phyloP scores from a whole-genome alignment of 2,113 vertebrate species.

The Urocitellus parryii region DNA sequence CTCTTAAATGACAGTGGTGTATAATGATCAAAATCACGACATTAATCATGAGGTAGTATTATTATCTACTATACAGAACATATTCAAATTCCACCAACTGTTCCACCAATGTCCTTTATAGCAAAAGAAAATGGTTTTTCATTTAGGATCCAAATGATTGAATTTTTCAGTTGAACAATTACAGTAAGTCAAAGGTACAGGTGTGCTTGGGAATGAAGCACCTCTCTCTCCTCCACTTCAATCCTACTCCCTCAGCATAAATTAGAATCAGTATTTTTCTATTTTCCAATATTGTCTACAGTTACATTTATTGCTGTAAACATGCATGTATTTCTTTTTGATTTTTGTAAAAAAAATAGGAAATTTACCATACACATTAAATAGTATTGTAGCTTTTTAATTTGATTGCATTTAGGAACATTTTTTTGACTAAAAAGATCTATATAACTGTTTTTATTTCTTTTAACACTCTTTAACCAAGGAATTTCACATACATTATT shows the following conservation, averaged over 20 bases:
- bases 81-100: neutral
- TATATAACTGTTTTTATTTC: neutral
- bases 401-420: neutral
- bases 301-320: neutral
- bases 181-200: neutral
- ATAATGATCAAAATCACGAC: neutral
- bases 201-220: neutral
- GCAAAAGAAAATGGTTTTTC: neutral
- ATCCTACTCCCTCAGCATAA: neutral
- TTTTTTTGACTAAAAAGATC: conserved; percentile 3
- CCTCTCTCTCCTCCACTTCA: neutral
- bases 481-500: neutral
- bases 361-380: neutral
- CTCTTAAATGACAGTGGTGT: neutral
- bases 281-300: neutral
- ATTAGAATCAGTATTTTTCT: neutral
- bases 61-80: neutral
- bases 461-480: conserved; percentile 42
- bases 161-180: neutral
- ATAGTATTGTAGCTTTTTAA: neutral
- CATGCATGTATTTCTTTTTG: neutral
- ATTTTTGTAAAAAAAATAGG: conserved; percentile 4
- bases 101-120: neutral
- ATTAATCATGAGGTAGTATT: neutral
- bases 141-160: neutral